Conservation (phyloP, 2,888 invertebrate species). For the Eretmocerus hayati region DNA sequence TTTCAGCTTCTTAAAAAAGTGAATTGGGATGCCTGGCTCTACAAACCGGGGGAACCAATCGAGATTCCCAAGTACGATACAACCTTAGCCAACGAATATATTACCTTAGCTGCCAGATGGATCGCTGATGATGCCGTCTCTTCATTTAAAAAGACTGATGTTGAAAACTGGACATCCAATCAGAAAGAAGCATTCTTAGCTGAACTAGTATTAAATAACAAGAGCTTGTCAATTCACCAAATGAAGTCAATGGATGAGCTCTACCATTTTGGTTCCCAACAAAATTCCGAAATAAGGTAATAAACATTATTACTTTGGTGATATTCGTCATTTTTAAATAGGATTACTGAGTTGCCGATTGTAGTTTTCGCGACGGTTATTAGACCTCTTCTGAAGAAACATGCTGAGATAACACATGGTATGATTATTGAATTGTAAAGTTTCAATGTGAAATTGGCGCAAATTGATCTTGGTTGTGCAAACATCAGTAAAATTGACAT, state of each 20-base stretch:
- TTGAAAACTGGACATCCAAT: slow-evolving; percentile 53
- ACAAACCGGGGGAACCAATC: slow-evolving; percentile 81
- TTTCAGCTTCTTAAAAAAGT: slow-evolving; percentile 42
- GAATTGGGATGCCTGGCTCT: slow-evolving; percentile 82
- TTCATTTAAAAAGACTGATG: slow-evolving; percentile 51
- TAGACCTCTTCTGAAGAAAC: too few relatives aligned
- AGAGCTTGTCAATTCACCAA: slow-evolving; percentile 52
- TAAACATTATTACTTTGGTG: too few relatives aligned
- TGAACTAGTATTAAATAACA: slow-evolving; percentile 54
- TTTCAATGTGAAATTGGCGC: too few relatives aligned
- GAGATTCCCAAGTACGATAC: slow-evolving; percentile 73
- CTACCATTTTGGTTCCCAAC: slow-evolving; percentile 59
- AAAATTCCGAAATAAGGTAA: slow-evolving; percentile 69
- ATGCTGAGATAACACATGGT: too few relatives aligned
- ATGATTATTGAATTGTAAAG: too few relatives aligned
- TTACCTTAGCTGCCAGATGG: slow-evolving; percentile 55
- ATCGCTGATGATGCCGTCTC: slow-evolving; percentile 45
- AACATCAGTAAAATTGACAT: neutral
- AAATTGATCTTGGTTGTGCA: too few relatives aligned
- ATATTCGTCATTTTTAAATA: too few relatives aligned
- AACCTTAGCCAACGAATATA: slow-evolving; percentile 58
- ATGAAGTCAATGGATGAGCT: slow-evolving; percentile 56
- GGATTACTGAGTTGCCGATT: too few relatives aligned
- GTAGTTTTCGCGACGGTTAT: too few relatives aligned
- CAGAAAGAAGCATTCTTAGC: slow-evolving; percentile 66